These are phyloP conservation scores for Catharus minimus DNA, from an alignment of 2,113 vertebrate genomes.

Conservation along the genomic window DNA sequence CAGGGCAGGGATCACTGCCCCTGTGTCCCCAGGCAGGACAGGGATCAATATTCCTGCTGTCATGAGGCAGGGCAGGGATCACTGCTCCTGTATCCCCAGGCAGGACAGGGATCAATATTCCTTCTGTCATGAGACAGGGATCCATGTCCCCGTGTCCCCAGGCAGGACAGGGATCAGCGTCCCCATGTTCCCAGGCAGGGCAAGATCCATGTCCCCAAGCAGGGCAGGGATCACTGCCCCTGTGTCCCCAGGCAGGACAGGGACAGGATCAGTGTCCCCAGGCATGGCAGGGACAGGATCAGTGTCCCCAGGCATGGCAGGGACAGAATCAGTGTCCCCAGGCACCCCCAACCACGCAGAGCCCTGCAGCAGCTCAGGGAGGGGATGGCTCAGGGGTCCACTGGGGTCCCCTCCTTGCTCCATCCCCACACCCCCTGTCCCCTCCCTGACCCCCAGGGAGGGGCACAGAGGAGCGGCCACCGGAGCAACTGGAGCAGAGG, in stretches of 20 bases:
- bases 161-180: background rate
- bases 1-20: background rate
- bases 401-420: background rate
- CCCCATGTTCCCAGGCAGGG: background rate
- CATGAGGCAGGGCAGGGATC: background rate
- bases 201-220: background rate
- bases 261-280: background rate
- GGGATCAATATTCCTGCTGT: background rate
- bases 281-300: background rate
- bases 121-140: background rate
- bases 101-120: background rate
- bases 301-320: background rate
- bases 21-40: too few relatives aligned
- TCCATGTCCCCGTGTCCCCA: fast-evolving
- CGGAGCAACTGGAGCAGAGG: constrained; percentile 1
- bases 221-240: background rate
- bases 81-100: background rate
- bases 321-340: background rate
- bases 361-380: background rate
- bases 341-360: background rate
- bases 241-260: background rate
- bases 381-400: too few relatives aligned
- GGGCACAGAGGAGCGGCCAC: background rate
- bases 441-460: fast-evolving
- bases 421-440: background rate